Percentiles rank a stretch among this genome's conserved stretches.
Conservation (phyloP, 2,113 vertebrate species). For the Cephalopterus ornatus region DNA sequence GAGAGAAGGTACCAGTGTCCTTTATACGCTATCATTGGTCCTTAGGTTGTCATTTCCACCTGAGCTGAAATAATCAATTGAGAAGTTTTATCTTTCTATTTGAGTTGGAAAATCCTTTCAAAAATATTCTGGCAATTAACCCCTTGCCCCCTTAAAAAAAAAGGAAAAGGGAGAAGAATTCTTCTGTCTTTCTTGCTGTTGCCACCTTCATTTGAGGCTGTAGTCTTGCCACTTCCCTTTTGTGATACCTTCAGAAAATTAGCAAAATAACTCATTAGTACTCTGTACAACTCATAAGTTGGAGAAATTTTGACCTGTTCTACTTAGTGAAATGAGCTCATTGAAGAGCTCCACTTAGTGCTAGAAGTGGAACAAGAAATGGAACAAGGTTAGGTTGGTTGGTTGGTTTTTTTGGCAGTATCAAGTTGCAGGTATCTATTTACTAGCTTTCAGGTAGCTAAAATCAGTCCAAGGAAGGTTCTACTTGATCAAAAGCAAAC, state of each 20-base stretch:
- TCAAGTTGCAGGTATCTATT: background rate
- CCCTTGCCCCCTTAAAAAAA: accelerated
- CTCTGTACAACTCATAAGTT: background rate
- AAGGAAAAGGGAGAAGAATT: background rate
- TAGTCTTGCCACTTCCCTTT: background rate
- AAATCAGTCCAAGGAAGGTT: background rate
- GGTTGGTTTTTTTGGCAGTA: background rate
- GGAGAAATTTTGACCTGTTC: background rate
- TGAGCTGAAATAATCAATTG: background rate
- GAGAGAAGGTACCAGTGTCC: background rate
- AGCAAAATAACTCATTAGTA: background rate
- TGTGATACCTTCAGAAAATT: background rate
- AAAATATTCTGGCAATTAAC: background rate
- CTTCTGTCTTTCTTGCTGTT: background rate
- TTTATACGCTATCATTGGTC: accelerated
- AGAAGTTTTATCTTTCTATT: background rate
- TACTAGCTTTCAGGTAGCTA: background rate
- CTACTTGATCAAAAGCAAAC: background rate
- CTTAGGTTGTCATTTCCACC: background rate
- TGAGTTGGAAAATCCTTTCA: background rate
- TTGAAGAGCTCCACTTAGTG: background rate
- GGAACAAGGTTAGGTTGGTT: background rate
- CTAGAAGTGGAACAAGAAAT: background rate
- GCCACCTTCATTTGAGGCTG: background rate
- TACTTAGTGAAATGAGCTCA: background rate